Percentiles rank a stretch among this genome's conserved stretches.
Conservation (phyloP, 2,113 vertebrate species). For the Irena cyanogastra region DNA sequence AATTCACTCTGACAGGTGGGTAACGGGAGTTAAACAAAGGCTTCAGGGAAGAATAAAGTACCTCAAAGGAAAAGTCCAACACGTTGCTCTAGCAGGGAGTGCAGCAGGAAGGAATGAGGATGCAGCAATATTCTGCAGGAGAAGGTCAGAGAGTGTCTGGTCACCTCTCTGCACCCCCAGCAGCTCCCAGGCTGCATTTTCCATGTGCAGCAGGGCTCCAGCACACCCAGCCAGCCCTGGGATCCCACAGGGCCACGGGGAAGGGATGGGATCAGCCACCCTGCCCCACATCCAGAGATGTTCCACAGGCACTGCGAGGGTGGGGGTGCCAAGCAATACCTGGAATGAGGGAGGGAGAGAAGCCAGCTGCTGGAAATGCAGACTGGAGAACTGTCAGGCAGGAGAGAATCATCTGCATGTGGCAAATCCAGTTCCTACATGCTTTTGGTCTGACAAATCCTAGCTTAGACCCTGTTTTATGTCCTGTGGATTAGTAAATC, state of each 20-base stretch:
- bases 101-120: not conserved
- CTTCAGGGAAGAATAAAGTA: not conserved
- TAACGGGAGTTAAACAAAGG: not conserved
- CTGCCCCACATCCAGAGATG: not conserved
- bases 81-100: not conserved
- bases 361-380: not conserved
- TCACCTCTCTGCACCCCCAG: not conserved
- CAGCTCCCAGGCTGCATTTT: not conserved
- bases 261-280: fast-evolving
- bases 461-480: not conserved
- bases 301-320: not conserved
- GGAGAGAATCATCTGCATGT: not conserved
- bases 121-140: not conserved
- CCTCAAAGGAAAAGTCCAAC: not conserved
- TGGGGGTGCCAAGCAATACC: not conserved
- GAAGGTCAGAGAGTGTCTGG: fast-evolving
- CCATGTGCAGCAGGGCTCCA: fast-evolving
- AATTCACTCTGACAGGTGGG: not conserved
- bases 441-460: not conserved
- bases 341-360: not conserved
- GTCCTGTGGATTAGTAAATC: not conserved
- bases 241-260: not conserved
- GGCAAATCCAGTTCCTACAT: not conserved
- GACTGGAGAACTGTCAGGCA: not conserved
- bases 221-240: fast-evolving